These are phyloP conservation scores for Drosophila pseudotalamancana DNA, from an alignment of 2,888 invertebrate genomes.

Conservation along the genomic window DNA sequence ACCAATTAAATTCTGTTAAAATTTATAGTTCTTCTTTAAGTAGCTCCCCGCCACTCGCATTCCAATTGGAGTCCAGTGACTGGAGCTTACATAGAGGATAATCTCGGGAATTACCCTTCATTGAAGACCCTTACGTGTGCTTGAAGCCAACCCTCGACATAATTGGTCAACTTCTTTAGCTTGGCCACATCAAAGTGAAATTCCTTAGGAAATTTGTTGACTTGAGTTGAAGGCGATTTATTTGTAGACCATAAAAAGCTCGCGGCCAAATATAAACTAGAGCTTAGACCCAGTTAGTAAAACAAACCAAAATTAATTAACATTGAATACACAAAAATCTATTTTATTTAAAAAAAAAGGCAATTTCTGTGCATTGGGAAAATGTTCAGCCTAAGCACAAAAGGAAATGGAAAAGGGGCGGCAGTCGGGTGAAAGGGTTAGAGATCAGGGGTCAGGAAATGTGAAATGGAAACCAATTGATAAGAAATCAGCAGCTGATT, in stretches of 20 bases:
- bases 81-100: background rate
- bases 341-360: conserved; percentile 4
- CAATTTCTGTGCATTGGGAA: conserved; percentile 15
- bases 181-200: conserved; percentile 49
- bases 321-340: conserved; percentile 59
- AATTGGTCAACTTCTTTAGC: conserved; percentile 3
- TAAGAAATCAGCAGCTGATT: conserved; percentile 43
- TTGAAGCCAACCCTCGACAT: background rate
- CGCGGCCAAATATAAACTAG: background rate
- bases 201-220: conserved; percentile 14
- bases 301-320: conserved; percentile 67
- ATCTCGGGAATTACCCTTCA: background rate
- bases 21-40: background rate
- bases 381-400: conserved; percentile 9
- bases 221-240: conserved; percentile 11
- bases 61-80: background rate
- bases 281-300: conserved; percentile 10
- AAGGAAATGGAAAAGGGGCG: conserved; percentile 34
- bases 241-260: background rate
- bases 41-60: no score
- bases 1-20: no score
- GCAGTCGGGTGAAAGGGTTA: conserved; percentile 28
- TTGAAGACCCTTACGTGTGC: background rate
- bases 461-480: conserved; percentile 43
- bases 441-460: no score